A percentile compares a stretch with the other conserved stretches of the same genome.
Conservation (phyloP, 2,797 vertebrate species). For the Melanotaenia parkinsoni region DNA sequence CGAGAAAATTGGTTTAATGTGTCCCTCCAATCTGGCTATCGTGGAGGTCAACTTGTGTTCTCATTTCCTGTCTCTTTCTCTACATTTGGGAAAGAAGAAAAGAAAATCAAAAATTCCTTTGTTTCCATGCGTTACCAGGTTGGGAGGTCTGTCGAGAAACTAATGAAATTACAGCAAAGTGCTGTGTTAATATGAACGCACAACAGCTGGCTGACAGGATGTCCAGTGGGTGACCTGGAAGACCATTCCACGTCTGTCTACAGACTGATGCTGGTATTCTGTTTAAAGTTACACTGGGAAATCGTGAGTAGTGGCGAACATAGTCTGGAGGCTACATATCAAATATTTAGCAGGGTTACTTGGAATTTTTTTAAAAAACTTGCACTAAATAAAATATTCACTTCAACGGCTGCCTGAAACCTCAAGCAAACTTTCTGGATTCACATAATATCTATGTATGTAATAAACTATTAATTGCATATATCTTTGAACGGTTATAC, state of each 20-base stretch:
- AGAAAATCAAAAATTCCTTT: constrained; percentile 33
- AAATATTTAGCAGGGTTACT: constrained; percentile 69
- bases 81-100: constrained; percentile 16
- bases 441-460: constrained; percentile 25
- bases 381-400: constrained; percentile 67
- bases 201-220: constrained; percentile 24
- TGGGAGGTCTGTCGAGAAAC: constrained; percentile 42
- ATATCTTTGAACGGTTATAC: constrained; percentile 16
- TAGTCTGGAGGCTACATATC: constrained; percentile 34
- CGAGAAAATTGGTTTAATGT: constrained; percentile 76
- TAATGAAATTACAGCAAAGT: constrained; percentile 55
- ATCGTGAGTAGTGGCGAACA: constrained; percentile 22
- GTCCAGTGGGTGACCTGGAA: constrained; percentile 11
- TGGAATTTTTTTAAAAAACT: constrained; percentile 54
- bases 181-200: constrained; percentile 31
- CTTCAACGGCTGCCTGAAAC: constrained; percentile 39
- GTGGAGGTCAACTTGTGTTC: constrained; percentile 72
- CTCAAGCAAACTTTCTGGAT: constrained; percentile 28
- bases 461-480: constrained; percentile 36
- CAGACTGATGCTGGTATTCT: constrained; percentile 19
- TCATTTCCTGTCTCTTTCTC: constrained; percentile 69
- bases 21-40: constrained; percentile 66
- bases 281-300: constrained; percentile 25
- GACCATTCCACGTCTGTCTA: constrained; percentile 2
- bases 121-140: constrained; percentile 40